Base-by-base conservation (phyloP, 2,888 invertebrate species). In the Nudaria mundana region DNA sequence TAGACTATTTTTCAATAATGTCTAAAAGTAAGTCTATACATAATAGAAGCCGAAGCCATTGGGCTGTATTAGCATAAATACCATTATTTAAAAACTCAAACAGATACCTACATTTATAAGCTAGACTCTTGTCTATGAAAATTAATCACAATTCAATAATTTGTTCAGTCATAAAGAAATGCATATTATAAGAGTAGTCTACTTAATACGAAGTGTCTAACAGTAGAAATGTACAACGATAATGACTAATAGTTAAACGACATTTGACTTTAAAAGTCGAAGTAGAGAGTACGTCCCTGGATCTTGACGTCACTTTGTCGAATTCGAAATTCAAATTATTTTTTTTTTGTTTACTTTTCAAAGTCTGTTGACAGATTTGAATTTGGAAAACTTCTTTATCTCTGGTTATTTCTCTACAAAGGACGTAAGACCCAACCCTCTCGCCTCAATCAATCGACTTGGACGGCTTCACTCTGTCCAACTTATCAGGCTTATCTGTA, bases 381-480 rank as follows among this genome's bases (percentile, higher is more conserved):
- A n/a, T n/a, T n/a, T n/a, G n/a, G n/a, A n/a, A n/a, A n/a, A n/a
- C n/a, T n/a, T n/a, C n/a, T n/a, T n/a, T n/a, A n/a, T n/a, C n/a
- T n/a, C n/a, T n/a, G n/a, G n/a, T n/a, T n/a, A n/a, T 2, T 20
- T 20, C 6, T 28, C 28, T 47, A 47, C 38, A 52, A 52, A 60
- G 48, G 37, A 45, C 26, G 41, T 29, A 10, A 37, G 16, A 42
- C 44, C 30, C 26, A 20, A 46, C 34, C 40, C 39, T 26, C 29
- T 51, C 51, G 52, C 52, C 53, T 79, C n/a, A 86, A 69, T 87
- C 88, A 63, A 87, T 77, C 36, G 88, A 88, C 70, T 81, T 85
- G 83, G 87, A 87, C 82, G 88, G 85, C 66, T 84, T 88, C 59
- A 85, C 77, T 78, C 71, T 70, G 69, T 72, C 69, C 63, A 63